A percentile compares a stretch with the other conserved stretches of the same genome.
These are phyloP conservation scores for Epizoanthus ramosus DNA, from an alignment of 92 coral and sea anemone species.

Conservation along the genomic window DNA sequence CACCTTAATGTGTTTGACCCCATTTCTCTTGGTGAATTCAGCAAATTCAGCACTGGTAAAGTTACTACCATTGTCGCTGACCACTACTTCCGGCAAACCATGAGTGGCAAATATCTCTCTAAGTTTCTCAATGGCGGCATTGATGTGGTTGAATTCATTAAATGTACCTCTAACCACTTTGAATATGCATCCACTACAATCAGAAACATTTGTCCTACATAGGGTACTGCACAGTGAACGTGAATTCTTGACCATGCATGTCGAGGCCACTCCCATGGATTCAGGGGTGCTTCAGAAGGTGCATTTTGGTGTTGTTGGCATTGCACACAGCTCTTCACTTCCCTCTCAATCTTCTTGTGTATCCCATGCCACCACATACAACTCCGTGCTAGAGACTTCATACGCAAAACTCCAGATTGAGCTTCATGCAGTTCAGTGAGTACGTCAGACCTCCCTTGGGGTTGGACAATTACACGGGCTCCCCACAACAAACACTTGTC, in stretches of 20 bases:
- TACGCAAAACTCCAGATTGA: conserved; percentile 59
- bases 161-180: conserved; percentile 51
- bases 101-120: conserved; percentile 53
- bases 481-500: conserved; percentile 41
- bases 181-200: conserved; percentile 48
- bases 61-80: conserved; percentile 40
- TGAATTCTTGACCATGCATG: conserved; percentile 49
- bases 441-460: conserved; percentile 46
- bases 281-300: conserved; percentile 55
- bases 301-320: conserved; percentile 35
- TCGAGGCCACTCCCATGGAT: conserved; percentile 51
- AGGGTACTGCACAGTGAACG: conserved; percentile 57
- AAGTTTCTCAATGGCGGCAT: conserved; percentile 56
- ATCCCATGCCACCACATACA: conserved; percentile 59
- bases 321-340: conserved; percentile 35
- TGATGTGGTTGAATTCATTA: conserved; percentile 13
- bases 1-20: conserved; percentile 50
- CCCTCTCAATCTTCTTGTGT: conserved; percentile 42
- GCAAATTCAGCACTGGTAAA: conserved; percentile 55
- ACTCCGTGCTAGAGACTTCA: conserved; percentile 56
- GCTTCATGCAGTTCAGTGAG: conserved; percentile 58
- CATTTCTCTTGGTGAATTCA: conserved; percentile 37
- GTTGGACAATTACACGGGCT: conserved; percentile 41
- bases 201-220: conserved; percentile 43
- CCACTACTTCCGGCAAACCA: conserved; percentile 47